Evolutionary conservation across 1,140 invertebrate species (phyloP), one percentile per base, ranked within the genome.

Genomic region (Potamilus streckersoni): DNA sequence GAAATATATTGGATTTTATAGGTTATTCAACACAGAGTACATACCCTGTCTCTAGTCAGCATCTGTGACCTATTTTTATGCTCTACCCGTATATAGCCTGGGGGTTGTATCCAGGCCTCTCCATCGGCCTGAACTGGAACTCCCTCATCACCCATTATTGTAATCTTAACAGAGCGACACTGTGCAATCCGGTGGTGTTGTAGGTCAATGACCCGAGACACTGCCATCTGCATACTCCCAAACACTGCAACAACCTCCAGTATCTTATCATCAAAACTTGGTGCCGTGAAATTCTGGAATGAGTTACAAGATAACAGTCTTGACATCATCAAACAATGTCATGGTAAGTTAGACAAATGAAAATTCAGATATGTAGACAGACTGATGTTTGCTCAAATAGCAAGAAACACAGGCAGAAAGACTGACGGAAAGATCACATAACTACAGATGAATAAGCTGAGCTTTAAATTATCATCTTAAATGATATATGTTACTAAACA

Each of bases 31-130:
- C 38, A 56, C n/a, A 62, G 58, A 55, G 19, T 62, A 89, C 89
- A 89, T 89, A 94, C 93, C 82, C 96, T 92, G 87, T 98, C 97
- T 66, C 97, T 91, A 82, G 95, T 97, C 8, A 99, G 90, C 94
- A 99, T 97, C 91, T 98, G 97, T 86, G 97, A 96, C 76, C 97
- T 92, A 91, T 98, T 99, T 91, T 98, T 98, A 89, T 98, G 97
- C 80, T 97, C 93, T 72, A 99, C 98, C 63, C 96, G 93, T 81
- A 99, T 97, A 83, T 97, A 96, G 55, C 97, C 97, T 0, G 97
- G 97, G 1, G 96, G 96, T 90, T 99, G 97, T n/a, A 98, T 92
- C 97, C 97, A 99, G 15, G 97, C 97, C 91, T 99, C 97, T 0
- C 97, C 97, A 89, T 99, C 97, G 23, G 98, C 97, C 91, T 98